phyloP scores from a whole-genome alignment of 2,797 vertebrate species.

The Fratercula arctica region DNA sequence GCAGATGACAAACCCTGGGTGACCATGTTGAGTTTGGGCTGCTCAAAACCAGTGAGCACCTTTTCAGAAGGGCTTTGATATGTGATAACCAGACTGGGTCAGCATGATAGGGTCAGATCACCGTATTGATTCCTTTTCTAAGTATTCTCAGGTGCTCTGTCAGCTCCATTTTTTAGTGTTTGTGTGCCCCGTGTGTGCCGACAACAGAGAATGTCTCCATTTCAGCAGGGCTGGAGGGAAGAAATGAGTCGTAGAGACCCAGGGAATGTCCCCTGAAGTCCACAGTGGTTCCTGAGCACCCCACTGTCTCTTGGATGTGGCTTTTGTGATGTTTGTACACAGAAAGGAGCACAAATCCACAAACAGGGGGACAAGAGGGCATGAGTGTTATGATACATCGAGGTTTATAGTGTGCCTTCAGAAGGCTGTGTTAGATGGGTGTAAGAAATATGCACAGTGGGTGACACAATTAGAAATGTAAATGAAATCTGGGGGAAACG shows the following conservation, averaged over 20 bases:
- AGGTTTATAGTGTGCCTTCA: background rate
- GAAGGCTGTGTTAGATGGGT: background rate
- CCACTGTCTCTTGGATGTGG: background rate
- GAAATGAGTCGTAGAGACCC: background rate
- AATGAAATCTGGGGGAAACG: background rate
- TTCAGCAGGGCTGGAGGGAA: background rate
- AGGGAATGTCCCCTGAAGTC: background rate
- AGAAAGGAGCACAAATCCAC: background rate
- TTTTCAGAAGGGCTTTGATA: background rate
- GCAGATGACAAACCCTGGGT: too few relatives aligned
- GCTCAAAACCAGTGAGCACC: background rate
- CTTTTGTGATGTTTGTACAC: background rate
- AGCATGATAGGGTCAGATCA: background rate
- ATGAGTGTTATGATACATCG: background rate
- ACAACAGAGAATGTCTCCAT: fast-evolving
- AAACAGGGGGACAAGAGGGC: background rate
- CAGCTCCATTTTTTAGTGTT: background rate
- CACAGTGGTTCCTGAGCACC: background rate
- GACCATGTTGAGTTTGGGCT: background rate
- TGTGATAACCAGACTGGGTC: background rate
- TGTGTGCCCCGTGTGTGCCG: background rate
- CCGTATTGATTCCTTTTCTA: background rate
- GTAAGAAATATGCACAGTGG: background rate
- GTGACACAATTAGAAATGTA: background rate
- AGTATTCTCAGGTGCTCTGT: background rate